Base-by-base conservation (phyloP, 2,113 vertebrate genomes). In the Pogonocichla stellata region DNA sequence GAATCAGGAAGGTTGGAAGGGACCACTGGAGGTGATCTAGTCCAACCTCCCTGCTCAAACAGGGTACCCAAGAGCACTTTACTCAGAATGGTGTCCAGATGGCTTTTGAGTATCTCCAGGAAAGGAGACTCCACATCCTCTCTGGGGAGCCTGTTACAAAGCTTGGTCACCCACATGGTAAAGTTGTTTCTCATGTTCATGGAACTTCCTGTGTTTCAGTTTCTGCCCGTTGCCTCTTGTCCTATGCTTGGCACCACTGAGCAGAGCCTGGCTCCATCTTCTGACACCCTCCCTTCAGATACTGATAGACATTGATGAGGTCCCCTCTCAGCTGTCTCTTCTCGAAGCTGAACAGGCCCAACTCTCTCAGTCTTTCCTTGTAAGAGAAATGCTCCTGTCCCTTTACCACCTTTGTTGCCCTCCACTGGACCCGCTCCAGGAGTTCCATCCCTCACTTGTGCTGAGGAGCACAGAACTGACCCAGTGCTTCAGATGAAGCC, bases 171-270 rank as follows among this genome's bases (percentile, higher is more conserved):
- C 15, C 15, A 36, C 25, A 36, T 4, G 13, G 31, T 43, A 31
- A 83, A 48, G 26, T 70, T 42, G 18, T 83, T 83, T 34, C 56
- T 77, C 10, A 16, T 28, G 62, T 62, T 36, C 56, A 62, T 38
- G 18, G 34, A 69, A 56, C 20, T 61, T 83, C 14, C 56, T 47
- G 8, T 69, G 28, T n/a, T 58, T 81, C 36, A 36, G 23, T 51
- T 28, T 73, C 67, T 62, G 40, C 17, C 40, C 12, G 3, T 47
- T 54, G 17, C 12, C 20, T 83, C 34, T 56, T 48, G 8, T 56
- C 12, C 31, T 56, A 10, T 43, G 40, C 56, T 70, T 0, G 0
- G 48, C 48, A 90, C 14, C 31, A 42, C 18, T 0, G 4, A 42
- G 40, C 4, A 48, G 40, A 54, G 40, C 48, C 31, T 83, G 54